Percentiles rank a stretch among this genome's conserved stretches.
These are phyloP conservation scores for Drosophila affinis DNA, from an alignment of 2,888 invertebrate genomes.

Conservation along the genomic window DNA sequence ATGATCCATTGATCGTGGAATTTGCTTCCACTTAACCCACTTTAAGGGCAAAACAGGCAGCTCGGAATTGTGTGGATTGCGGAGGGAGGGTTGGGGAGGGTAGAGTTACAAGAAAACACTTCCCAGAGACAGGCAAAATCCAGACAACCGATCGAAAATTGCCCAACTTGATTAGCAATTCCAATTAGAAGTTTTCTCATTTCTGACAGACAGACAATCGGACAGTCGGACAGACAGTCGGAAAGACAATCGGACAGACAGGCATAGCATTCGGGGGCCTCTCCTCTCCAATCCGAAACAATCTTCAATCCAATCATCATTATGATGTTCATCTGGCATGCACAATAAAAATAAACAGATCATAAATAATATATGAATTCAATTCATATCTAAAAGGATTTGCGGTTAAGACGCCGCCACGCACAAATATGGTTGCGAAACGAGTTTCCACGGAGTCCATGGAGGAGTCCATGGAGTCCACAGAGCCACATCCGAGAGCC, in stretches of 20 bases:
- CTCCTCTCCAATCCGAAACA: constrained; percentile 13
- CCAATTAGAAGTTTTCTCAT: constrained; percentile 78
- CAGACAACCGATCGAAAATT: constrained; percentile 59
- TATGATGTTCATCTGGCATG: constrained; percentile 66
- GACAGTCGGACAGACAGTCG: constrained; percentile 45
- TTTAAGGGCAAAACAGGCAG: constrained; percentile 6
- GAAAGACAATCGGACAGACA: constrained; percentile 15
- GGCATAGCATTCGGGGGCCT: constrained; percentile 48
- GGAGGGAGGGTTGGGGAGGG: too few species aligned
- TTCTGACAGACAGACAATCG: constrained; percentile 59
- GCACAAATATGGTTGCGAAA: constrained; percentile 71
- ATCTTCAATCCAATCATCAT: constrained; percentile 35
- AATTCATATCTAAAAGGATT: constrained; percentile 80
- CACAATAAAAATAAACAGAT: constrained; percentile 79
- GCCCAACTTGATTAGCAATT: constrained; percentile 76
- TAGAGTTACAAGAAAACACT: background rate
- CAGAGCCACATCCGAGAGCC: constrained; percentile 7
- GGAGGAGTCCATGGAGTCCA: constrained; percentile 30
- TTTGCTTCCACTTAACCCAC: constrained; percentile 49
- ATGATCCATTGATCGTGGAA: constrained; percentile 21
- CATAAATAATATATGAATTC: constrained; percentile 79
- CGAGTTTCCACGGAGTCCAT: constrained; percentile 49
- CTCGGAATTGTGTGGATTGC: too few species aligned
- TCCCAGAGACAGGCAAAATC: constrained; percentile 4
- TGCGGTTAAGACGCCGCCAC: constrained; percentile 74